These are phyloP conservation scores for Campoletis raptor DNA, from an alignment of 2,888 invertebrate genomes.

Conservation along the genomic window DNA sequence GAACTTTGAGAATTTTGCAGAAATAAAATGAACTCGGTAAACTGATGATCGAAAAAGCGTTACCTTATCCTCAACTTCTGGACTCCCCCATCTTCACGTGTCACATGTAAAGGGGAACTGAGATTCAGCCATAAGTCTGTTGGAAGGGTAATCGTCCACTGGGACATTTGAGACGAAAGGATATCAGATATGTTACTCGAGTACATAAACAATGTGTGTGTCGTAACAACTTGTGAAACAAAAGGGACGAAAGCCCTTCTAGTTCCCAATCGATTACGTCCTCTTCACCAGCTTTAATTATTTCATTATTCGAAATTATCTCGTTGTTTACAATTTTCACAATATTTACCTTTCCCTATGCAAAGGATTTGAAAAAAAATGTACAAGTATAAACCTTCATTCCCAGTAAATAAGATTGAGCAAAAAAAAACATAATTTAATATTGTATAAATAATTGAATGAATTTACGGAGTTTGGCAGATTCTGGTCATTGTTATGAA, in stretches of 20 bases:
- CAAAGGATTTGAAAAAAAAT: not conserved
- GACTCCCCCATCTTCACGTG: not conserved
- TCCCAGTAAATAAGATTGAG: not conserved
- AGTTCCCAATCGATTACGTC: not conserved
- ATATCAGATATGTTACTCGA: conserved; percentile 44
- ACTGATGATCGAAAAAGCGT: not conserved
- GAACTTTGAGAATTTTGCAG: not conserved
- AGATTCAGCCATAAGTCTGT: conserved; percentile 47
- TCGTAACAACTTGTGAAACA: conserved; percentile 3
- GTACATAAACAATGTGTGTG: conserved; percentile 52
- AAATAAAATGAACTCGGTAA: not conserved
- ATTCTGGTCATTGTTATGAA: no score
- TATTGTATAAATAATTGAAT: not conserved
- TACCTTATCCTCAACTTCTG: not conserved
- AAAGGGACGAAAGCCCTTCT: not conserved
- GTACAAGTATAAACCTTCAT: not conserved
- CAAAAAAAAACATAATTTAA: no score
- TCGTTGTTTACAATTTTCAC: not conserved
- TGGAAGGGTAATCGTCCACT: conserved; percentile 13
- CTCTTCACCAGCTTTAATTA: not conserved
- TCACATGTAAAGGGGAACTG: not conserved
- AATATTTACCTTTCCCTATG: not conserved
- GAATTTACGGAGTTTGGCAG: not conserved
- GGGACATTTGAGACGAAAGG: conserved; percentile 35
- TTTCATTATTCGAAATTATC: not conserved